Evolutionary conservation across 2,113 vertebrate genomes (phyloP).

Genomic region (Macrotus californicus): DNA sequence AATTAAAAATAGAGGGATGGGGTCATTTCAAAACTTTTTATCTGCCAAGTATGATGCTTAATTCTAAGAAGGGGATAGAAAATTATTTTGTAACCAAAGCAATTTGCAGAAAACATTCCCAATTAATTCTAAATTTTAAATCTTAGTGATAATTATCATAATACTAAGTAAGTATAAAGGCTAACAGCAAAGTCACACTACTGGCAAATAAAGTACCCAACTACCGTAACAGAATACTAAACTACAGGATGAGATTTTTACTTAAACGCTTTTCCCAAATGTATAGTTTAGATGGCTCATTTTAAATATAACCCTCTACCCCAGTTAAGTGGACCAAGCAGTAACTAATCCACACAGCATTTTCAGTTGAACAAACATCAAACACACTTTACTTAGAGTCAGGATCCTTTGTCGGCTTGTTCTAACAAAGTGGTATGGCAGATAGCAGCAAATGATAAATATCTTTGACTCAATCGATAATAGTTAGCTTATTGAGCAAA

Average conservation of each 20-base stretch:
- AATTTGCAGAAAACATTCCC: neutral
- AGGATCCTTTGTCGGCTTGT: neutral
- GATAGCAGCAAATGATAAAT: neutral
- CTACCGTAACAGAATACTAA: neutral
- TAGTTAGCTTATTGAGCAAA: neutral
- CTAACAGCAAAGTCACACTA: neutral
- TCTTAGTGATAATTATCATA: neutral
- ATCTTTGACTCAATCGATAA: neutral
- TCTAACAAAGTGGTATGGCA: neutral
- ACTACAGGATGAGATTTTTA: neutral
- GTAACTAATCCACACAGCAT: neutral
- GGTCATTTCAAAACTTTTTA: slow-evolving; percentile 25
- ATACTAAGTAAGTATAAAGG: neutral
- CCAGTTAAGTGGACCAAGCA: neutral
- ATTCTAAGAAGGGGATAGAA: neutral
- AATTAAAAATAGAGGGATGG: slow-evolving; percentile 1
- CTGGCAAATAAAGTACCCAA: neutral
- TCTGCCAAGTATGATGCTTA: neutral
- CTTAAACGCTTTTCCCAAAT: slow-evolving; percentile 8
- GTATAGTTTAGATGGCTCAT: neutral
- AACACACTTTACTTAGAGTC: neutral
- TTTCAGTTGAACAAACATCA: neutral
- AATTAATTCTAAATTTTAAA: slow-evolving; percentile 28
- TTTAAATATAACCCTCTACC: slow-evolving; percentile 18
- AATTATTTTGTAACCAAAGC: neutral